phyloP scores from a whole-genome alignment of 2,113 vertebrate genomes.

The Motacilla alba region DNA sequence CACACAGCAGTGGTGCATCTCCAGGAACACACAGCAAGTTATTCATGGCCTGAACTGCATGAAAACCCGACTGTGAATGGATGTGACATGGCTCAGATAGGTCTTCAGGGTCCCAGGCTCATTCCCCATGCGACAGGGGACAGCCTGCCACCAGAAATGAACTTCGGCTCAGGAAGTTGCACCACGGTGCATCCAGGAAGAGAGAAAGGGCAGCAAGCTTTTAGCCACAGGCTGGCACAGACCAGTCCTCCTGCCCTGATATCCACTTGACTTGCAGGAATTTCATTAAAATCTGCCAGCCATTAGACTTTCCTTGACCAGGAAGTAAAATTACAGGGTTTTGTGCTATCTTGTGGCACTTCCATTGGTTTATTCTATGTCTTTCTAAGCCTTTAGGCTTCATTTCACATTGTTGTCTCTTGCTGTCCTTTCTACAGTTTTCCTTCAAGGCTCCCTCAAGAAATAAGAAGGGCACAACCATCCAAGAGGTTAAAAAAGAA shows the following conservation, averaged over 20 bases:
- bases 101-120: not conserved
- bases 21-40: not conserved
- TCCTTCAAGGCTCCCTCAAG: not conserved
- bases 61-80: not conserved
- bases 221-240: not conserved
- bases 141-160: not conserved
- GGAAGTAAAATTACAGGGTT: not conserved
- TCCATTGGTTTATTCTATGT: not conserved
- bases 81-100: not conserved
- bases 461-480: not conserved
- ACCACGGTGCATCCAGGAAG: accelerated
- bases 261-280: not conserved
- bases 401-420: not conserved
- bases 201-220: not conserved
- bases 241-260: not conserved
- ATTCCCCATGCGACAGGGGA: accelerated
- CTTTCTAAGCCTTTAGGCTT: not conserved
- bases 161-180: not conserved
- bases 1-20: accelerated
- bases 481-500: not conserved
- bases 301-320: not conserved
- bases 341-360: not conserved
- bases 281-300: not conserved
- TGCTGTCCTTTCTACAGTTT: not conserved
- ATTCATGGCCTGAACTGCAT: not conserved